Evolutionary conservation across 2,888 invertebrate species (phyloP).

Genomic region (Iphiclides podalirius): DNA sequence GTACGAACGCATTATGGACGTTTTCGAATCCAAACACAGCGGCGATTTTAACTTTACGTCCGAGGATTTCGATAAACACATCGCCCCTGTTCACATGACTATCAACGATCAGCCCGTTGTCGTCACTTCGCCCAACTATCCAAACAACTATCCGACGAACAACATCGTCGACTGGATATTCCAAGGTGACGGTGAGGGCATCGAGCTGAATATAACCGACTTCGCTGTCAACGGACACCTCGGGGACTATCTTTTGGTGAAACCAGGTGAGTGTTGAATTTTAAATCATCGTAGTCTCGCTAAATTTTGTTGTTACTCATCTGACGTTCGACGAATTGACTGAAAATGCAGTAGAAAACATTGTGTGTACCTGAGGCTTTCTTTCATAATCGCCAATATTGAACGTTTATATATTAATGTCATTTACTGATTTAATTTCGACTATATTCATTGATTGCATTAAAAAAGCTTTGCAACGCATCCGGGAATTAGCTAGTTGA

Average conservation of each 20-base stretch:
- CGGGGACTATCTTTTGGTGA: slow-evolving; percentile 62
- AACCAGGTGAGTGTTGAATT: slow-evolving; percentile 54
- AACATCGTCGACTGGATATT: slow-evolving; percentile 59
- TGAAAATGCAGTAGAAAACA: too few relatives aligned
- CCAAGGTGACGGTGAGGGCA: slow-evolving; percentile 59
- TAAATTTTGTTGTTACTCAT: too few relatives aligned
- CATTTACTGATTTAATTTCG: too few relatives aligned
- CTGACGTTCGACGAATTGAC: too few relatives aligned
- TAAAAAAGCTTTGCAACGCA: too few relatives aligned
- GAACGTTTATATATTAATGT: too few relatives aligned
- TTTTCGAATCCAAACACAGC: slow-evolving; percentile 39
- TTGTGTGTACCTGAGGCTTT: too few relatives aligned
- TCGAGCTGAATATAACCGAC: slow-evolving; percentile 65
- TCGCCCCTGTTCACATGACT: slow-evolving; percentile 39
- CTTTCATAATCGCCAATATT: too few relatives aligned
- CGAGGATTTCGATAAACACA: slow-evolving; percentile 34
- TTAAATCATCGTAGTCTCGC: too few relatives aligned
- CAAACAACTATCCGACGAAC: slow-evolving; percentile 49
- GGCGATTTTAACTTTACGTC: slow-evolving; percentile 32
- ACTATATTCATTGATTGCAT: too few relatives aligned
- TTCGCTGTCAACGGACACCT: slow-evolving; percentile 53
- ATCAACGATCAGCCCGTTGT: slow-evolving; percentile 42
- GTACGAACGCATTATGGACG: slow-evolving; percentile 39
- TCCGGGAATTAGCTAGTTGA: too few relatives aligned
- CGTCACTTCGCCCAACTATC: slow-evolving; percentile 55